phyloP scores from a whole-genome alignment of 2,888 invertebrate species.

The Brenthis hecate region DNA sequence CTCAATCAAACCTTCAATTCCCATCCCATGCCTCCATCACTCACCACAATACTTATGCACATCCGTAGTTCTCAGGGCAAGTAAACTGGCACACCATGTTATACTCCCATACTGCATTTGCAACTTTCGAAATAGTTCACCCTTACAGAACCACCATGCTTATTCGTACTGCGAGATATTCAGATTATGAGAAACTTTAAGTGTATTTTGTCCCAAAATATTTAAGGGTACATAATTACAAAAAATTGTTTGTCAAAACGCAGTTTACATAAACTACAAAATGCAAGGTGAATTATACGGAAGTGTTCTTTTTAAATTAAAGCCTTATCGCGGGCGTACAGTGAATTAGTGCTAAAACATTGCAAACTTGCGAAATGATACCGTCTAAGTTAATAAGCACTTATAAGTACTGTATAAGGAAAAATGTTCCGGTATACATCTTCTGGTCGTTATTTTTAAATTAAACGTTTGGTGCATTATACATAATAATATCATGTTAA shows the following conservation, averaged over 20 bases:
- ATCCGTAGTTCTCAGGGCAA: too few relatives aligned
- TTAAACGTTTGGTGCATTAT: too few relatives aligned
- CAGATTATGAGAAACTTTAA: not conserved
- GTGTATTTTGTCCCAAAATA: not conserved
- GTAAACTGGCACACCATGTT: too few relatives aligned
- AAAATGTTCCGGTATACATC: constrained; percentile 24
- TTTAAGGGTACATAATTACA: not conserved
- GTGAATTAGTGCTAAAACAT: constrained; percentile 54
- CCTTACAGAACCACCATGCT: too few relatives aligned
- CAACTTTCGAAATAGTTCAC: too few relatives aligned
- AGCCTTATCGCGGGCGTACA: constrained; percentile 17
- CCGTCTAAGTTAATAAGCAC: constrained; percentile 44
- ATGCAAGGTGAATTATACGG: constrained; percentile 29
- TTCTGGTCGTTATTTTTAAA: not conserved
- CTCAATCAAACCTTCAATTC: too few relatives aligned
- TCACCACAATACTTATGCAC: too few relatives aligned
- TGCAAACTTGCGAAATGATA: constrained; percentile 59
- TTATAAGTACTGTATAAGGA: constrained; percentile 45
- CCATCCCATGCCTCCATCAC: too few relatives aligned
- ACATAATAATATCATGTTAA: too few relatives aligned
- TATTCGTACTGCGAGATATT: too few relatives aligned
- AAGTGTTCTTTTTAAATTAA: constrained; percentile 28
- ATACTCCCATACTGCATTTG: too few relatives aligned
- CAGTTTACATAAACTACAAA: not conserved
- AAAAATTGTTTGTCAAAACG: constrained; percentile 9